phyloP scores from a whole-genome alignment of 2,797 vertebrate species.

The Sebastes variabilis region DNA sequence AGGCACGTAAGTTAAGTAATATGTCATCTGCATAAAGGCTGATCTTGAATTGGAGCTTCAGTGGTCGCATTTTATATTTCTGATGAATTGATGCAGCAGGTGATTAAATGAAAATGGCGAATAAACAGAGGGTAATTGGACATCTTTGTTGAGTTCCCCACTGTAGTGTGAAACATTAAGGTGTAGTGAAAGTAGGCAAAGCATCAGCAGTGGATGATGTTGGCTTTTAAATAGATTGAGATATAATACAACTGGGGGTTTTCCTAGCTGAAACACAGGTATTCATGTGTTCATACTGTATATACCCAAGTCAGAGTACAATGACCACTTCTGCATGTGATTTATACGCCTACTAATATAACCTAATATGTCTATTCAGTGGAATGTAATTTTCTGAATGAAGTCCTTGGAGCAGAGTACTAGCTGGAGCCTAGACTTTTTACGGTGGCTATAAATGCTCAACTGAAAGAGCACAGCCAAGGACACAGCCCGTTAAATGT shows the following conservation, averaged over 20 bases:
- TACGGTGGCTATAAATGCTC: conserved; percentile 48
- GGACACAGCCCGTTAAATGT: conserved; percentile 56
- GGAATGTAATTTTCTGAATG: conserved; percentile 57
- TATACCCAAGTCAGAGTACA: not conserved
- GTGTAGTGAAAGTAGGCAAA: not conserved
- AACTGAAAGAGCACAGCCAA: conserved; percentile 35
- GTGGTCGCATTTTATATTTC: not conserved
- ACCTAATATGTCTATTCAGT: conserved; percentile 33
- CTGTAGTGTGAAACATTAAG: not conserved
- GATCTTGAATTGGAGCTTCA: not conserved
- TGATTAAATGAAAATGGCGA: not conserved
- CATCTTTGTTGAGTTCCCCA: not conserved
- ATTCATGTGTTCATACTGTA: not conserved
- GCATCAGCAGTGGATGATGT: too few species aligned
- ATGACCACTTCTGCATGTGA: conserved; percentile 16
- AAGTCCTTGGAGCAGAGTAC: conserved; percentile 16
- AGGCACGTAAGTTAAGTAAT: not conserved
- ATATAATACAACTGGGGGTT: not conserved
- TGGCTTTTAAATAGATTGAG: not conserved
- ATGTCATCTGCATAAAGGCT: not conserved
- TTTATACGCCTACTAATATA: conserved; percentile 39
- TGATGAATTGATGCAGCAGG: not conserved
- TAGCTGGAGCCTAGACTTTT: conserved; percentile 9
- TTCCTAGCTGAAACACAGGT: not conserved
- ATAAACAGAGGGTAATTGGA: not conserved